These are phyloP conservation scores for Drosophila quinaria DNA, from an alignment of 2,888 invertebrate genomes.

Conservation along the genomic window DNA sequence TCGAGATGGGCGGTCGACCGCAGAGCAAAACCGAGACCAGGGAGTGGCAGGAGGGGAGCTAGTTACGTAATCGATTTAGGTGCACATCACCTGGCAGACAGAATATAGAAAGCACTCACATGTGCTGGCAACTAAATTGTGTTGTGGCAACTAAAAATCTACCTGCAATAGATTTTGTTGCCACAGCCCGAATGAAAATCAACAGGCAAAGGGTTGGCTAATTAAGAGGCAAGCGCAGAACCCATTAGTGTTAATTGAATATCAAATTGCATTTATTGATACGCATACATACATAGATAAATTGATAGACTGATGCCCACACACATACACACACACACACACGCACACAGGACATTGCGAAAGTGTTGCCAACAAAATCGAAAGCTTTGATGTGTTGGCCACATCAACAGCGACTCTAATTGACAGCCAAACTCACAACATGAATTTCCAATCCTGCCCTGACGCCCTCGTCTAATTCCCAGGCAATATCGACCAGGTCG, in stretches of 20 bases:
- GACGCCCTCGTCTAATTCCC: background rate
- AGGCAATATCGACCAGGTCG: background rate
- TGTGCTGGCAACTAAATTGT: constrained; percentile 18
- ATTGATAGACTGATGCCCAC: constrained; percentile 4
- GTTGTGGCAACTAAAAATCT: constrained; percentile 29
- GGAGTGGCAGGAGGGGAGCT: background rate
- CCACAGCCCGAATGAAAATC: constrained; percentile 22
- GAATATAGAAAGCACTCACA: constrained; percentile 31
- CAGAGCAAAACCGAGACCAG: constrained; percentile 28
- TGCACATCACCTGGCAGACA: constrained; percentile 64
- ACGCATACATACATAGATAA: background rate
- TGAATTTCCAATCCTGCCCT: constrained; percentile 2
- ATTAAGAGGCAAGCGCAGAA: constrained; percentile 24
- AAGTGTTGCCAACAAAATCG: constrained; percentile 32
- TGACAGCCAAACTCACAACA: constrained; percentile 32
- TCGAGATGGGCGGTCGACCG: constrained; percentile 43
- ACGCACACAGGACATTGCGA: constrained; percentile 7
- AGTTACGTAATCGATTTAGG: constrained; percentile 76
- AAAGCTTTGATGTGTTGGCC: constrained; percentile 11
- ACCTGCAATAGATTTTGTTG: constrained; percentile 3
- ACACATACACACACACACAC: background rate
- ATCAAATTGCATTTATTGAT: constrained; percentile 60
- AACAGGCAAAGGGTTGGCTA: constrained; percentile 34
- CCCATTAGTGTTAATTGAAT: constrained; percentile 77
- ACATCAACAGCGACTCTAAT: constrained; percentile 44